Conservation (phyloP, 1,140 invertebrate genomes). For the Adelges cooleyi region DNA sequence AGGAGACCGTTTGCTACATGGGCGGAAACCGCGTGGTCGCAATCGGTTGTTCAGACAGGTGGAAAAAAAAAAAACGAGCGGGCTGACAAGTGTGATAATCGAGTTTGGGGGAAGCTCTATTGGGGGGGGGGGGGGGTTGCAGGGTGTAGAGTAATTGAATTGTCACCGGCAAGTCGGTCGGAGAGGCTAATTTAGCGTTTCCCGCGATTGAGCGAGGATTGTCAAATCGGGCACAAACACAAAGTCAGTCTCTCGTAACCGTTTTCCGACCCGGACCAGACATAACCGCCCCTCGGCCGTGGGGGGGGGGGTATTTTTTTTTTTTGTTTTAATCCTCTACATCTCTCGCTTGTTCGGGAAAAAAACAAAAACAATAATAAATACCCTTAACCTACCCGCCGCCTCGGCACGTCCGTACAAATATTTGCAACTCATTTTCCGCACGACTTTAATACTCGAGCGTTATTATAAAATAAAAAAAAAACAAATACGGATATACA, state of each 20-base stretch:
- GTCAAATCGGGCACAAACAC: slow-evolving; percentile 22
- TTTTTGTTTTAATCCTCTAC: background rate
- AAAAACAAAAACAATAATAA: too few relatives aligned
- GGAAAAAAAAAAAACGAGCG: slow-evolving; percentile 17
- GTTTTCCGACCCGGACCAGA: background rate
- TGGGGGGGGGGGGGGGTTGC: too few relatives aligned
- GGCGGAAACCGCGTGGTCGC: background rate
- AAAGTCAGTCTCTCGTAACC: too few relatives aligned
- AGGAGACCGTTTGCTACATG: background rate
- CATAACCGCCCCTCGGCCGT: background rate
- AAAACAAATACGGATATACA: too few relatives aligned
- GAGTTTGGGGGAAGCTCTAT: too few relatives aligned
- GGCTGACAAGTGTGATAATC: slow-evolving; percentile 17
- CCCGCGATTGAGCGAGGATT: background rate
- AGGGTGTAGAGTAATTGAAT: slow-evolving; percentile 2
- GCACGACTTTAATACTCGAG: background rate
- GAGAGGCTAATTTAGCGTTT: background rate
- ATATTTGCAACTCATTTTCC: background rate
- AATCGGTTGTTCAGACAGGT: slow-evolving; percentile 28
- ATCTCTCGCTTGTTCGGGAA: background rate
- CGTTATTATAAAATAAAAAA: too few relatives aligned
- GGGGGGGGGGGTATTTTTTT: background rate
- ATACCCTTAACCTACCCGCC: too few relatives aligned
- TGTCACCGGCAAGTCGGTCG: slow-evolving; percentile 15
- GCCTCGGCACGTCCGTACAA: background rate